Conservation (phyloP, 2,888 invertebrate genomes). For the Drosophila algonquin region DNA sequence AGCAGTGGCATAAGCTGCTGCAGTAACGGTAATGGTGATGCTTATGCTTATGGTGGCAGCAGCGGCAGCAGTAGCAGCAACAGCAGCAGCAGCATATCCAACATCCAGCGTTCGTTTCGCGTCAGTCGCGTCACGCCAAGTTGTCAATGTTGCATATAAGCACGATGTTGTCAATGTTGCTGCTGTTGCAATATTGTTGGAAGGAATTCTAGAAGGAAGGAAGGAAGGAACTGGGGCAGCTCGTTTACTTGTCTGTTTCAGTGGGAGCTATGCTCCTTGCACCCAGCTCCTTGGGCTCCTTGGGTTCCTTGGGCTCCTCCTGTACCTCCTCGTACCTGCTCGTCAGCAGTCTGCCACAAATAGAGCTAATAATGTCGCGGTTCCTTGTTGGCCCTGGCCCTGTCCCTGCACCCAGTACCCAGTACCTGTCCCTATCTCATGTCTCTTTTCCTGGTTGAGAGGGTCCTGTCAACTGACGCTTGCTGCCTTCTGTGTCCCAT, state of each 20-base stretch:
- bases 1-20: constrained; percentile 14
- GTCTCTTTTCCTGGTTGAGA: neutral
- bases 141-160: constrained; percentile 77
- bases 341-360: constrained; percentile 39
- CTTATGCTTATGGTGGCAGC: constrained; percentile 36
- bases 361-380: constrained; percentile 70
- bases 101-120: constrained; percentile 35
- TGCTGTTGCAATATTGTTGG: constrained; percentile 35
- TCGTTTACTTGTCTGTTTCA: constrained; percentile 67
- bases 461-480: constrained; percentile 10
- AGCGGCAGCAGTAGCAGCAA: too few species aligned
- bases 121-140: constrained; percentile 68
- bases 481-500: neutral
- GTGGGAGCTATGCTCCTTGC: constrained; percentile 44
- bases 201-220: constrained; percentile 13
- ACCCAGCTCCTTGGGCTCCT: constrained; percentile 1
- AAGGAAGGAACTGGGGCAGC: constrained; percentile 33
- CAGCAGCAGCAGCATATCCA: constrained; percentile 31
- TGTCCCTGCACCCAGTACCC: neutral
- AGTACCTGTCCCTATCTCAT: neutral
- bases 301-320: neutral
- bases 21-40: constrained; percentile 62
- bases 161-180: constrained; percentile 65
- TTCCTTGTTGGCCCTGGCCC: constrained; percentile 39
- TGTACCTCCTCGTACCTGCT: neutral